Conservation (phyloP, 1,140 invertebrate genomes). For the Armadillidium nasatum region DNA sequence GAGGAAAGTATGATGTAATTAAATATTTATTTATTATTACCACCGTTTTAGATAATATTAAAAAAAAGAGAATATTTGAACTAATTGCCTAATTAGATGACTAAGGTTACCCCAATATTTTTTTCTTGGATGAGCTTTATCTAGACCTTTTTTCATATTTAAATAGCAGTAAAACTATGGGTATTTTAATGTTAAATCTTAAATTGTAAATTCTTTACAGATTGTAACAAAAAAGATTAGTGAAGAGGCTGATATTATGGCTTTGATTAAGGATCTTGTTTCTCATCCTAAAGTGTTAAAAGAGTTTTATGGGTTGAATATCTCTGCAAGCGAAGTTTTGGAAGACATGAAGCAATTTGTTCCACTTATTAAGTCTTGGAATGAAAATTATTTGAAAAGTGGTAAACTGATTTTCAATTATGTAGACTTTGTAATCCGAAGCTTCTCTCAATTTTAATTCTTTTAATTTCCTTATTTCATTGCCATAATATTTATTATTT, state of each 20-base stretch:
- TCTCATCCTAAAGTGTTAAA: constrained; percentile 28
- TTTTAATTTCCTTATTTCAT: too few relatives aligned
- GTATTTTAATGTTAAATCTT: background rate
- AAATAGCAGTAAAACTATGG: too few relatives aligned
- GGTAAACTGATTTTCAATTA: background rate
- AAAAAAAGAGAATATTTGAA: too few relatives aligned
- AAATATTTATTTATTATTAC: too few relatives aligned
- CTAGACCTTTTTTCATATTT: too few relatives aligned
- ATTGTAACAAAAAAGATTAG: constrained; percentile 31
- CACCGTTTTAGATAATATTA: too few relatives aligned
- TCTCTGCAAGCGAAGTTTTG: constrained; percentile 21
- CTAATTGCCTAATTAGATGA: too few relatives aligned
- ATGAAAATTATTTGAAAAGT: constrained; percentile 25
- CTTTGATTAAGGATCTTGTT: constrained; percentile 28
- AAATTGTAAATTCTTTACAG: constrained; percentile 6
- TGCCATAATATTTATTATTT: too few relatives aligned
- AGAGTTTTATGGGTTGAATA: constrained; percentile 38
- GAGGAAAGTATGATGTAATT: too few relatives aligned
- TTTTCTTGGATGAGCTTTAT: too few relatives aligned
- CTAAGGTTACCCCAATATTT: too few relatives aligned
- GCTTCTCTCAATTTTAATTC: too few relatives aligned
- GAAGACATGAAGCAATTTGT: constrained; percentile 41
- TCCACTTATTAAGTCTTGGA: constrained; percentile 38
- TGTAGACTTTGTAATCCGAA: background rate
- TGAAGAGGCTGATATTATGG: constrained; percentile 20